Evolutionary conservation across 2,888 invertebrate genomes (phyloP), one percentile per base, ranked within the genome.

Genomic region (Prenolepis imparis): DNA sequence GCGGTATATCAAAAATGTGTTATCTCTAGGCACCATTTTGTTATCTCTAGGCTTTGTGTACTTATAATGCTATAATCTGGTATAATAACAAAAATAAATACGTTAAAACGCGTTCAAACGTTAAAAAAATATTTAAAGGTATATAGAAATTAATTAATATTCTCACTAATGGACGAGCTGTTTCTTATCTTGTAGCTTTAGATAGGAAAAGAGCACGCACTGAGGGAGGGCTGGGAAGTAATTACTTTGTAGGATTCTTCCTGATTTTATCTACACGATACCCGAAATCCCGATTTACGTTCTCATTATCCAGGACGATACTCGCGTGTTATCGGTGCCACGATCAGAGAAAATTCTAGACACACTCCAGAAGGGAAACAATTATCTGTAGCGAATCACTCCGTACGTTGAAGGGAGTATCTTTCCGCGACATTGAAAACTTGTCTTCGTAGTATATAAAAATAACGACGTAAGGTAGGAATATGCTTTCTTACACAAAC

Each of bases 221-320:
- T 18, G n/a, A 12, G 36, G 24, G 66, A 6, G 44, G 44, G 21
- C 21, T 8, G 36, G 11, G 4, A 61, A 36, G 59, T 70, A 78
- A 78, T 78, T 78, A 78, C 78, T 8, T 59, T 70, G 59, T 59
- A 36, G 32, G 28, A 68, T 59, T 55, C 59, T 44, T 8, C 2
- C 15, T 12, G 78, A 70, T 80, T 59, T 48, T 70, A 80, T 80
- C 78, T 78, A 70, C 32, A 36, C 66, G 24, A 15, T 83, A 18
- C 55, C 55, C 67, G 36, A 77, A 68, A 55, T 55, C 66, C 74
- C 57, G 75, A 84, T 87, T 87, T 87, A 86, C 64, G 75, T 75
- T 44, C 66, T 48, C 55, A 61, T 84, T 66, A 81, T 32, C 61
- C 24, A 66, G 36, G 24, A 81, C 57, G 44, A 83, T 67, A 24